Evolutionary conservation across 2,888 invertebrate species (phyloP).

Genomic region (Macrophya alboannulata): DNA sequence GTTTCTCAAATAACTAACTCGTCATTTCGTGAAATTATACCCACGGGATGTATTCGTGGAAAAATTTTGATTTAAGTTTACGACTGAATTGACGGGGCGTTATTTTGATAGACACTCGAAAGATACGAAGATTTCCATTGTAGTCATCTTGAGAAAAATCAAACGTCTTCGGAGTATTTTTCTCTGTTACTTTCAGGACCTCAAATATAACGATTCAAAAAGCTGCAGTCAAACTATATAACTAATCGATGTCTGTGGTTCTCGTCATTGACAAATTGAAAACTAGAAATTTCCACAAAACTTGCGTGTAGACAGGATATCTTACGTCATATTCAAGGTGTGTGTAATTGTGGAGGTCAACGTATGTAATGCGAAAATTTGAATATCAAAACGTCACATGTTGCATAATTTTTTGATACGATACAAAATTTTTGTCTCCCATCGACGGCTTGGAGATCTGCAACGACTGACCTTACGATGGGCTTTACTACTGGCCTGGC

Average conservation of each 20-base stretch:
- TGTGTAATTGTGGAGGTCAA: not conserved
- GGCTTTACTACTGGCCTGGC: not conserved
- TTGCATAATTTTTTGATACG: not conserved
- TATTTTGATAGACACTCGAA: not conserved
- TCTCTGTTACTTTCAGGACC: not conserved
- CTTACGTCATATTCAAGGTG: conserved; percentile 6
- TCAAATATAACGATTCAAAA: not conserved
- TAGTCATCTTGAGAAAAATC: not conserved
- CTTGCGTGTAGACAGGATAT: not conserved
- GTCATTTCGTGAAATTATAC: conserved; percentile 17
- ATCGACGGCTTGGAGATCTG: not conserved
- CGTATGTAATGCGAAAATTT: not conserved
- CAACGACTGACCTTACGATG: conserved; percentile 4
- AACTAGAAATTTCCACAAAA: conserved; percentile 27
- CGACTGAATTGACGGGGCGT: not conserved
- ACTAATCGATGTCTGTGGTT: not conserved
- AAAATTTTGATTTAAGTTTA: not conserved
- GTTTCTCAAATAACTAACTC: conserved; percentile 13
- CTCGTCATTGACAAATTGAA: not conserved
- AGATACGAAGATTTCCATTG: not conserved
- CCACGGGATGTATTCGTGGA: not conserved
- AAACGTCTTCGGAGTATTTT: not conserved
- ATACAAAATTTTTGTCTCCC: not conserved
- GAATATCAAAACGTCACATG: not conserved
- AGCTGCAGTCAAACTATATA: not conserved